Evolutionary conservation across 2,888 invertebrate species (phyloP), one percentile per base, ranked within the genome.

Genomic region (Phlogophora meticulosa): DNA sequence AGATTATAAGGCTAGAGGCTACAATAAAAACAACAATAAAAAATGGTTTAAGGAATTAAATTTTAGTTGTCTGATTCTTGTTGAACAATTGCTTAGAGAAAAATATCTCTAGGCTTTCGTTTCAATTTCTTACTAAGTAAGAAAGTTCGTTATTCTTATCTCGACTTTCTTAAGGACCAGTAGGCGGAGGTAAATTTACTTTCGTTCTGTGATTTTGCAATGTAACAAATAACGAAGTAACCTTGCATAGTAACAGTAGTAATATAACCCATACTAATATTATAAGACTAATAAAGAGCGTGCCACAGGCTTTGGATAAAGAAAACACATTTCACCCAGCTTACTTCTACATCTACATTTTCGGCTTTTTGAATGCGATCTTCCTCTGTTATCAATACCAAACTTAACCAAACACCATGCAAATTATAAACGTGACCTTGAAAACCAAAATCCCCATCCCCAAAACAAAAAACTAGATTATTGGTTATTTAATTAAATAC

Each of bases 231-330:
- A 71, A 40, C 17, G 20, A 34, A 55, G 4, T 28, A 20, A 7
- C 7, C 10, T 10, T 20, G 48, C n/a, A 13, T 24, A 43, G 32
- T 70, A 55, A 22, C 72, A 48, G 24, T n/a, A n/a, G 36, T 17
- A 53, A n/a, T 49, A 43, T 49, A 28, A 38, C 22, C 9, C 20
- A 17, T 9, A 17, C n/a, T n/a, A n/a, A n/a, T n/a, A n/a, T n/a
- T n/a, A n/a, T n/a, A n/a, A n/a, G n/a, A n/a, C n/a, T n/a, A n/a
- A n/a, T n/a, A n/a, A n/a, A n/a, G n/a, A n/a, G n/a, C n/a, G n/a
- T n/a, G n/a, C n/a, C n/a, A n/a, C n/a, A n/a, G n/a, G n/a, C n/a
- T n/a, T n/a, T n/a, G n/a, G n/a, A n/a, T n/a, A n/a, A n/a, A n/a
- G n/a, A 10, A 17, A 28, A 28, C 5, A 28, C 2, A 28, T 28